Evolutionary conservation across 2,888 invertebrate species (phyloP).

Genomic region (Sympetrum striolatum): DNA sequence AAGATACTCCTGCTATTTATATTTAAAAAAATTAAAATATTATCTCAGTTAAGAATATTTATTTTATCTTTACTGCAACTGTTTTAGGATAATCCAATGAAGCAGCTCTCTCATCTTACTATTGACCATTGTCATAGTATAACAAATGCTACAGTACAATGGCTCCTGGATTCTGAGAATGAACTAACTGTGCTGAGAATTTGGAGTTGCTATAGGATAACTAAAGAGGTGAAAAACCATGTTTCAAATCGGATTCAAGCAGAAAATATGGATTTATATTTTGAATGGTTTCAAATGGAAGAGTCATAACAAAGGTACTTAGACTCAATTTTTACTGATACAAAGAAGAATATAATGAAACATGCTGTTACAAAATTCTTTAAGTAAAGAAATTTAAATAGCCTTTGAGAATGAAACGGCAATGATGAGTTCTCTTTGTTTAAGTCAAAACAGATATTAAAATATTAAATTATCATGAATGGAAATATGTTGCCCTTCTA

Average conservation of each 20-base stretch:
- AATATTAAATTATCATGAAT: too few relatives aligned
- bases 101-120: slow-evolving; percentile 53
- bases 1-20: too few relatives aligned
- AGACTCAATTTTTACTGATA: too few relatives aligned
- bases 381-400: too few relatives aligned
- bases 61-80: not conserved
- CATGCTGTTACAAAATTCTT: too few relatives aligned
- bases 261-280: slow-evolving; percentile 54
- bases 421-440: too few relatives aligned
- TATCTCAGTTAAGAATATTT: too few relatives aligned
- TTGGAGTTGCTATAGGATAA: slow-evolving; percentile 55
- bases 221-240: slow-evolving; percentile 49
- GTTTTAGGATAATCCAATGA: slow-evolving; percentile 55
- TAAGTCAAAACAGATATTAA: too few relatives aligned
- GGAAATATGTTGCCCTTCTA: too few relatives aligned
- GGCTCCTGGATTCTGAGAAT: slow-evolving; percentile 53
- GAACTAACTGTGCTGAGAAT: slow-evolving; percentile 53
- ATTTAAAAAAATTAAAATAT: too few relatives aligned
- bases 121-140: slow-evolving; percentile 54
- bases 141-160: slow-evolving; percentile 50
- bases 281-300: slow-evolving; percentile 51
- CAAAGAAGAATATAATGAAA: too few relatives aligned
- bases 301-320: not conserved
- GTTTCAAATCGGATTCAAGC: slow-evolving; percentile 51
- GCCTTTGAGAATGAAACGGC: too few relatives aligned